Base-by-base conservation (phyloP, 37 sponge, comb jelly and placozoan genomes). In the Beroe ovata region DNA sequence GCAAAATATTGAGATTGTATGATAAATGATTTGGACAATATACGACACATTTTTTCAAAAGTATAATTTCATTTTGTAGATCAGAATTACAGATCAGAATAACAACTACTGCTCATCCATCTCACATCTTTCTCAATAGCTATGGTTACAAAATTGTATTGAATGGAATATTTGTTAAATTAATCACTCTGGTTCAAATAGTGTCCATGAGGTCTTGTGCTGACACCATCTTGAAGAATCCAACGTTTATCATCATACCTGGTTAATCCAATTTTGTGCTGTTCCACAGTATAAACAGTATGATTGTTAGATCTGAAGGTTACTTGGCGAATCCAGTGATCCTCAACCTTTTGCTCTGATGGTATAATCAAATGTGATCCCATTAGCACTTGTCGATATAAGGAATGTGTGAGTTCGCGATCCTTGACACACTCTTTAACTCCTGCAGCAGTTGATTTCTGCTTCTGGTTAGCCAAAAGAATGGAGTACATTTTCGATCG, bases 181-280 rank as follows among this genome's bases (percentile, higher is more conserved):
- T 25, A 62, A 20, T 62, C 63, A 62, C 20, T 21, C 23, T 25
- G 63, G 35, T 66, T 66, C 69, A 66, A 32, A 32, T 66, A 77
- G n/a, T 77, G 84, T 21, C 84, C 84, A 19, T 77, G 84, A 39
- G 84, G 84, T 18, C 84, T 30, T 14, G 84, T 77, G 23, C 54
- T 42, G 2, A 77, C 84, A 3, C 84, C 84, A 77, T 77, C 84
- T 42, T 42, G 22, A 30, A 77, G 54, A 20, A 77, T 77, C 42
- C 42, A 77, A 8, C 84, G 84, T 25, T 77, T 77, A 23, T 77
- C 84, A 40, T 77, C 84, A 77, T 77, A 77, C 84, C 84, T 37
- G 4, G 84, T 77, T 28, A 77, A 23, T 21, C 84, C 84, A 42
- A 77, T 54, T 29, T 77, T 77, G n/a, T 3, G 33, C 22, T 42